phyloP scores from a whole-genome alignment of 2,113 vertebrate genomes.

The Hydrochoerus hydrochaeris region DNA sequence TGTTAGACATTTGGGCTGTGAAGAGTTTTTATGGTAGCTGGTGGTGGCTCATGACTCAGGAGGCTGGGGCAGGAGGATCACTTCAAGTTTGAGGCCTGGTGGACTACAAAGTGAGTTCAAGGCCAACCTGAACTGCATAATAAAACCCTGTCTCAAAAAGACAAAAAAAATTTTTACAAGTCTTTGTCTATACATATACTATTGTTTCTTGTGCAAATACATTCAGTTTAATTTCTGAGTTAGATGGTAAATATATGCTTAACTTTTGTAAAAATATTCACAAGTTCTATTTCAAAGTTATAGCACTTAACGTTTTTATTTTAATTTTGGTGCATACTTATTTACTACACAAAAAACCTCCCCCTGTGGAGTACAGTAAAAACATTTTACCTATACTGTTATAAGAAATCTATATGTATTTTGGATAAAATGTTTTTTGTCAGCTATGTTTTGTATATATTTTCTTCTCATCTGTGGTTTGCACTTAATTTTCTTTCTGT shows the following conservation, averaged over 20 bases:
- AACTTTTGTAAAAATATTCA: neutral
- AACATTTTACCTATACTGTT: neutral
- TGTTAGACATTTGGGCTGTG: no score
- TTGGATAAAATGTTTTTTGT: neutral
- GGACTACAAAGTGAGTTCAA: no score
- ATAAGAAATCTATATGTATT: neutral
- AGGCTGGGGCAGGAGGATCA: no score
- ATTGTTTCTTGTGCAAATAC: neutral
- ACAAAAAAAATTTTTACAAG: neutral
- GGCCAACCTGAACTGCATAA: no score
- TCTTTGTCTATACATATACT: neutral
- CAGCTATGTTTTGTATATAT: neutral
- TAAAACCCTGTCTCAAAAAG: no score
- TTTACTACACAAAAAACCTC: neutral
- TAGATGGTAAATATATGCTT: neutral
- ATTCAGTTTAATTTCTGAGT: neutral
- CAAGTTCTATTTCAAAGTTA: neutral
- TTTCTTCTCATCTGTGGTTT: conserved; percentile 5
- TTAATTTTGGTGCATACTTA: neutral
- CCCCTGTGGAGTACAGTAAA: neutral
- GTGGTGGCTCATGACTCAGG: no score
- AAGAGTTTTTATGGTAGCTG: no score
- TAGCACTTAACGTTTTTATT: neutral
- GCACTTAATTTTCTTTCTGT: conserved; percentile 14
- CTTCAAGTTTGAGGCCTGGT: no score